A percentile compares a stretch with the other conserved stretches of the same genome.
Conservation (phyloP, 2,113 vertebrate species). For the Oxygymnocypris stewartii region DNA sequence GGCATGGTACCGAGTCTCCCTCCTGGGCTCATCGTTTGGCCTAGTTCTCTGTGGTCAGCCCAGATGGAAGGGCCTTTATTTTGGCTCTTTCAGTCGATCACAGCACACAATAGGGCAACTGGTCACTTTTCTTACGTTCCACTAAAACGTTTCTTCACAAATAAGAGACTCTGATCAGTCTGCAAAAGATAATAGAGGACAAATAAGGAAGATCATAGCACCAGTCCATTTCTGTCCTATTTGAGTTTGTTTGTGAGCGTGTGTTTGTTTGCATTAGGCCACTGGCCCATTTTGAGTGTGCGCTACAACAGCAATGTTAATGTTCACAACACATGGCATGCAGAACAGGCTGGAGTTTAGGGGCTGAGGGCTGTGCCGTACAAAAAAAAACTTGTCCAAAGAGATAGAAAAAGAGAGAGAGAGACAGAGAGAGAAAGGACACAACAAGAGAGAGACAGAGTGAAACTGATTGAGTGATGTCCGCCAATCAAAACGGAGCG, state of each 20-base stretch:
- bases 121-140: slow-evolving; percentile 26
- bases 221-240: not conserved
- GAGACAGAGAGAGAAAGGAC: slow-evolving; percentile 2
- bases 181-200: slow-evolving; percentile 19
- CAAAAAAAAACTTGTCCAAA: slow-evolving; percentile 42
- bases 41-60: slow-evolving; percentile 37
- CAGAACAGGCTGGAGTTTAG: slow-evolving; percentile 4
- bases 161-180: not conserved
- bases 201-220: slow-evolving; percentile 29
- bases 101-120: not conserved
- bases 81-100: not conserved
- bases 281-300: slow-evolving; percentile 25
- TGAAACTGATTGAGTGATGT: slow-evolving; percentile 15
- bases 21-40: slow-evolving; percentile 42
- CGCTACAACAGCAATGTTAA: not conserved
- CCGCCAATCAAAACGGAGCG: slow-evolving; percentile 23
- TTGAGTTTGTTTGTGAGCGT: slow-evolving; percentile 1
- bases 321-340: slow-evolving; percentile 38
- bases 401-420: slow-evolving; percentile 9
- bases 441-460: not conserved
- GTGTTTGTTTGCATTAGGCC: slow-evolving; percentile 25
- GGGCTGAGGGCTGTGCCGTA: not conserved
- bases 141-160: not conserved
- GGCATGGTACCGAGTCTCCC: slow-evolving; percentile 23
- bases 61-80: slow-evolving; percentile 35